A percentile compares a stretch with the other conserved stretches of the same genome.
These are phyloP conservation scores for Flabesymbios commensalis DNA, from an alignment of 2,888 invertebrate species.

Conservation along the genomic window DNA sequence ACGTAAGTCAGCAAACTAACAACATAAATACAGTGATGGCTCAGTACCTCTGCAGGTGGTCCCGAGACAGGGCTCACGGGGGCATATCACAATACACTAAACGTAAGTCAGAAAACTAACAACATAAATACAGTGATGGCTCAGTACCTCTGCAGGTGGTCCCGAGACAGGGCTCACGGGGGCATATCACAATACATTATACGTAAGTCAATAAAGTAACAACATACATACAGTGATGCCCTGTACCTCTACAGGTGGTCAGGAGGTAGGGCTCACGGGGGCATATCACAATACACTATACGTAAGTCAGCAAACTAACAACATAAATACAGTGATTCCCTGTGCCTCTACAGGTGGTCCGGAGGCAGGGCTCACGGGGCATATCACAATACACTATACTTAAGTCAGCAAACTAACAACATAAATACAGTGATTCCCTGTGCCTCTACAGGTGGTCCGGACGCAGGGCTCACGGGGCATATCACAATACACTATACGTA, in stretches of 20 bases:
- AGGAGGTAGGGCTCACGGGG: slow-evolving; percentile 51
- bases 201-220: slow-evolving; percentile 40
- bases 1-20: slow-evolving; percentile 39
- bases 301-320: slow-evolving; percentile 37
- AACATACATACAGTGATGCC: slow-evolving; percentile 27
- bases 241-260: slow-evolving; percentile 40
- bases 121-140: slow-evolving; percentile 28
- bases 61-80: slow-evolving; percentile 49
- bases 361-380: no score
- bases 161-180: slow-evolving; percentile 49
- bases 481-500: no score
- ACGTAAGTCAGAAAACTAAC: slow-evolving; percentile 40
- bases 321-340: no score
- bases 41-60: slow-evolving; percentile 41
- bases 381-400: no score
- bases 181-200: slow-evolving; percentile 47
- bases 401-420: no score
- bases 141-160: slow-evolving; percentile 41
- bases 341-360: no score
- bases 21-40: slow-evolving; percentile 28
- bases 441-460: no score
- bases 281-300: slow-evolving; percentile 46
- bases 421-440: no score
- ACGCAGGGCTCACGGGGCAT: no score
- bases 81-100: slow-evolving; percentile 47